Evolutionary conservation across 2,113 vertebrate species (phyloP).

Genomic region (Myiozetetes cayanensis): DNA sequence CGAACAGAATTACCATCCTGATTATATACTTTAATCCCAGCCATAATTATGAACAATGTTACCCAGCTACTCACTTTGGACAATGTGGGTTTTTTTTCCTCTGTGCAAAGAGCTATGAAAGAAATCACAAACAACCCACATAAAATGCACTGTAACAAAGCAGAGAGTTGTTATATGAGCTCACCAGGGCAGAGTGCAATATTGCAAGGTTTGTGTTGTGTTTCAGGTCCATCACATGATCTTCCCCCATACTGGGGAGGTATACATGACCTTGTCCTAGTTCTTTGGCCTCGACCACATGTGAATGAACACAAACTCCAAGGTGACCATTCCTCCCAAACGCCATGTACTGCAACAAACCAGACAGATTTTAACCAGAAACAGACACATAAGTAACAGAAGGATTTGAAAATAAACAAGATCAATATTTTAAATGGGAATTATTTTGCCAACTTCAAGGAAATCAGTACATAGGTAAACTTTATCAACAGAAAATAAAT

Average conservation of each 20-base stretch:
- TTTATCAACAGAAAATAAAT: not conserved
- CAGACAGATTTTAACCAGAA: constrained; percentile 79
- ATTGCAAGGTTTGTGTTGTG: constrained; percentile 99
- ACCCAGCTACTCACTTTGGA: not conserved
- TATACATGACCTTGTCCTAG: constrained; percentile 92
- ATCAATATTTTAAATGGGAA: not conserved
- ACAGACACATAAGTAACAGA: constrained; percentile 17
- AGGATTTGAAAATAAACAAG: constrained; percentile 41
- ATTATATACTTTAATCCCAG: not conserved
- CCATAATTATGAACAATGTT: not conserved
- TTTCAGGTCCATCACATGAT: constrained; percentile 96
- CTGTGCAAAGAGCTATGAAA: not conserved
- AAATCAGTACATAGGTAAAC: not conserved
- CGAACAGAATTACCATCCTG: not conserved
- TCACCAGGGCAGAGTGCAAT: constrained; percentile 98
- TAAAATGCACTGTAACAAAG: not conserved
- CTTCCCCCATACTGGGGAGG: constrained; percentile 96
- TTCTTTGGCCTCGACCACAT: constrained; percentile 98
- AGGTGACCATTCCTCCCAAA: constrained; percentile 99
- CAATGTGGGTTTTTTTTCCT: not conserved
- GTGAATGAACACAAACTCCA: constrained; percentile 99
- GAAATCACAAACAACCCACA: not conserved
- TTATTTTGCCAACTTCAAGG: not conserved
- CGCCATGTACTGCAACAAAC: constrained; percentile 97
- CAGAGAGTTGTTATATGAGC: constrained; percentile 26